Conservation (phyloP, 2,797 vertebrate species). For the Melanotaenia parkinsoni region DNA sequence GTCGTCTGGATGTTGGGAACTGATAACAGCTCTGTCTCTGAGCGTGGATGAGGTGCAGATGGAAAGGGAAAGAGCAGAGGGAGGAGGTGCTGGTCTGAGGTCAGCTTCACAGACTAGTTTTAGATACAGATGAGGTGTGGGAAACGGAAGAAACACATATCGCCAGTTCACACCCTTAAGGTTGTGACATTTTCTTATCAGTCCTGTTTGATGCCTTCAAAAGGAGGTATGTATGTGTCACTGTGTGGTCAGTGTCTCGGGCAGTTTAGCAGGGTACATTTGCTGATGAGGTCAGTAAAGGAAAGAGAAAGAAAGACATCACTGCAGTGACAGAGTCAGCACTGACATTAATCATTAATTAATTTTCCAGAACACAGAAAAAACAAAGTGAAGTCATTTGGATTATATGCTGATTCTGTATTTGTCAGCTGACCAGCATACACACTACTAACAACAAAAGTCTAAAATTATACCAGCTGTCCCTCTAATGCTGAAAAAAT, state of each 20-base stretch:
- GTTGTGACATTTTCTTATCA: conserved; percentile 55
- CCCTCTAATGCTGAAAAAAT: conserved; percentile 30
- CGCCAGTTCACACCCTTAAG: conserved; percentile 42
- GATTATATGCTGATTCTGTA: conserved; percentile 39
- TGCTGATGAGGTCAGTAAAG: conserved; percentile 1
- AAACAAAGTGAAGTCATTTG: not conserved
- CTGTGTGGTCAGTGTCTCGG: conserved; percentile 38
- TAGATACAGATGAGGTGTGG: conserved; percentile 66
- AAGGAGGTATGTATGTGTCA: conserved; percentile 32
- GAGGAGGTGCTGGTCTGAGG: conserved; percentile 49
- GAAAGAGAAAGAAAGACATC: conserved; percentile 17
- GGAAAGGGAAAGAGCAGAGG: conserved; percentile 59
- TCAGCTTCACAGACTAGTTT: conserved; percentile 45
- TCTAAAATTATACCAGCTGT: conserved; percentile 41
- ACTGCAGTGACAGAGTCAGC: conserved; percentile 23
- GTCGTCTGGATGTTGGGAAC: conserved; percentile 59
- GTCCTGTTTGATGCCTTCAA: conserved; percentile 23
- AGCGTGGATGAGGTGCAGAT: conserved; percentile 43
- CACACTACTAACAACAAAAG: conserved; percentile 6
- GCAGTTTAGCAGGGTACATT: conserved; percentile 10
- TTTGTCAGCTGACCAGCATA: conserved; percentile 39
- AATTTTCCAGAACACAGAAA: not conserved
- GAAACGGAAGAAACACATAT: conserved; percentile 56
- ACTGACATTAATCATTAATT: conserved; percentile 11
- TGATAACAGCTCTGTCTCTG: conserved; percentile 55